Percentiles rank a stretch among this genome's conserved stretches.
phyloP scores from a whole-genome alignment of 2,797 vertebrate genomes.

The Lycodopsis pacificus region DNA sequence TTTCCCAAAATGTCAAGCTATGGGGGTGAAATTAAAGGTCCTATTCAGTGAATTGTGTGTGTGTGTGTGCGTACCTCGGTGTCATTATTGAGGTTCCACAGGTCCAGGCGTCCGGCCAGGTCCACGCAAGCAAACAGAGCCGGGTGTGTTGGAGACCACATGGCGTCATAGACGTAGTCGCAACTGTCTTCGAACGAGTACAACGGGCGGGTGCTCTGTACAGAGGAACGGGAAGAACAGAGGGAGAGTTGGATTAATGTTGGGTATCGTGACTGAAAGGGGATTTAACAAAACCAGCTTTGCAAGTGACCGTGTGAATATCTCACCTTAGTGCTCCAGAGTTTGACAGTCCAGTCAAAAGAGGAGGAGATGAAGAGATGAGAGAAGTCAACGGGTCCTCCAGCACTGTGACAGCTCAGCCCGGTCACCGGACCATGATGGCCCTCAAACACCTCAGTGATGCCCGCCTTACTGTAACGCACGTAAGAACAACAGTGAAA shows the following conservation, averaged over 20 bases:
- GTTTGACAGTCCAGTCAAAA: slow-evolving; percentile 99
- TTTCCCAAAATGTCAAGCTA: not conserved
- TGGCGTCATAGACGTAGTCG: slow-evolving; percentile 97
- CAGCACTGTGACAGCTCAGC: slow-evolving; percentile 95
- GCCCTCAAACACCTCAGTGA: slow-evolving; percentile 99
- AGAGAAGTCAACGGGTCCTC: slow-evolving; percentile 96
- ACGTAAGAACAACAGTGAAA: not conserved
- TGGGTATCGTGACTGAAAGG: not conserved
- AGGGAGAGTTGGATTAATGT: not conserved
- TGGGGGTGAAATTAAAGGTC: not conserved
- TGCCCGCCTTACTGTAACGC: slow-evolving; percentile 95
- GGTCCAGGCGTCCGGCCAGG: slow-evolving; percentile 93
- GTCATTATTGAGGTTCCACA: slow-evolving; percentile 99
- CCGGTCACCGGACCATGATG: slow-evolving; percentile 99
- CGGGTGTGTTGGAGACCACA: slow-evolving; percentile 98
- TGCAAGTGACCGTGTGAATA: slow-evolving; percentile 10
- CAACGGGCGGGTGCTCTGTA: slow-evolving; percentile 94
- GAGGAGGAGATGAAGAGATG: slow-evolving; percentile 98
- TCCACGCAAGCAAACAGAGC: slow-evolving; percentile 98
- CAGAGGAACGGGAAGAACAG: not conserved
- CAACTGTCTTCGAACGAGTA: slow-evolving; percentile 99
- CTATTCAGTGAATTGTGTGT: not conserved
- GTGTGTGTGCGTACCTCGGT: slow-evolving; percentile 88
- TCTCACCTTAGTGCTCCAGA: slow-evolving; percentile 98
- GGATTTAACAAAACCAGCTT: not conserved